Base-by-base conservation (phyloP, 1,140 invertebrate genomes). In the Teleopsis dalmanni region DNA sequence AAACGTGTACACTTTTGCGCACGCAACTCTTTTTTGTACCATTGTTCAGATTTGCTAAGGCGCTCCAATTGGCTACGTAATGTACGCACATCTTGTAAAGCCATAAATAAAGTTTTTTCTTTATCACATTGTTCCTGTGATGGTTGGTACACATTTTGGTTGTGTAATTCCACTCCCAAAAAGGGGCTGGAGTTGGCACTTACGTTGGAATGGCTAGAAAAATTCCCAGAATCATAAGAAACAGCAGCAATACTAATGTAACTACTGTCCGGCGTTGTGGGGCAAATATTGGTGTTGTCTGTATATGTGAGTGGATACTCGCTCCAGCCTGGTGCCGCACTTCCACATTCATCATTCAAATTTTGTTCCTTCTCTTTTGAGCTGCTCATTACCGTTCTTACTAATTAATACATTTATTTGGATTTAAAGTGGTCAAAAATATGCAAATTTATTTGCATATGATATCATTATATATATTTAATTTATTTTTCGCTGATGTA, bases 1-100 rank as follows among this genome's bases (percentile, higher is more conserved):
- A 68, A 48, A 0, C 60, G 56, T 21, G 44, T 60, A 14, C 53
- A 51, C 26, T 68, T 68, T 36, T 68, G 65, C 6, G 52, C 38
- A 26, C 62, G 55, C 0, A 68, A 46, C 35, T 68, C 65, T 22
- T 65, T 58, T 25, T 65, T 68, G 35, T 68, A 68, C 65, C 65
- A 68, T 40, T 60, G 59, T 22, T 68, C 65, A 5, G 65, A 68
- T 22, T 68, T 68, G 13, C 54, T 56, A 0, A 68, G 53, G 3
- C 65, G 57, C 35, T 68, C 62, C 23, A 68, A 36, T 45, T 68
- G 62, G 19, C 59, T 68, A 14, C 60, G 60, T 6, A 63, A 47
- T 37, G 56, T 58, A 3, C 54, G 57, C 8, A 64, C 55, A 47
- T 68, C 62, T 25, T 65, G 58, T 10, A 56, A 38, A 1, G 61